Evolutionary conservation across 2,113 vertebrate species (phyloP).

Genomic region (Hemibagrus wyckioides): DNA sequence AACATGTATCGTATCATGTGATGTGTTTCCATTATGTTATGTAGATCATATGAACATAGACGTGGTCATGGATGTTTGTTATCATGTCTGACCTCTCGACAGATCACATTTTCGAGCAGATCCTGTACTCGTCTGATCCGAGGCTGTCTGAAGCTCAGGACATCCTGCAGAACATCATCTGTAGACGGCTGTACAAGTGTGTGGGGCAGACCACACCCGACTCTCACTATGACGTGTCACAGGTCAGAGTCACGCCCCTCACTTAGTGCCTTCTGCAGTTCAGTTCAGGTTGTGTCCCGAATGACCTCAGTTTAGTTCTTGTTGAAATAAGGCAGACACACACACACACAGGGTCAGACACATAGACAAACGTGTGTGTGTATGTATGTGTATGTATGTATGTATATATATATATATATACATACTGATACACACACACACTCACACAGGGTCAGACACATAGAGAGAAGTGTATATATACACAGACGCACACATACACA

Average conservation of each 20-base stretch:
- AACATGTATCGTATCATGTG: no score
- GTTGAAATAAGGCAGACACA: neutral
- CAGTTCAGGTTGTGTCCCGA: neutral
- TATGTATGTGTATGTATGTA: no score
- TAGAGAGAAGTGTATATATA: no score
- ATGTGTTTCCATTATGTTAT: neutral
- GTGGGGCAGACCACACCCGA: conserved; percentile 73
- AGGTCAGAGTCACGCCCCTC: conserved; percentile 30
- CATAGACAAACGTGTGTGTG: no score
- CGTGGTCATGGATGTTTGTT: neutral
- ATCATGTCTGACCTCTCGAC: neutral
- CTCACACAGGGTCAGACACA: no score
- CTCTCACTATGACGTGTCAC: neutral
- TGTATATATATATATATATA: no score
- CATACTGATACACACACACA: no score
- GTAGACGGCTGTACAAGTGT: conserved; percentile 79
- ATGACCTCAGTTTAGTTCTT: neutral
- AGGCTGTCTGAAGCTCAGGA: conserved; percentile 75
- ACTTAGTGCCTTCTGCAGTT: no score
- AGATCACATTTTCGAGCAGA: conserved; percentile 90
- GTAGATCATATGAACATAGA: neutral
- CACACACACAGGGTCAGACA: no score
- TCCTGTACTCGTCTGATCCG: conserved; percentile 80
- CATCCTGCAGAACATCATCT: conserved; percentile 82
- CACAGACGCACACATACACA: no score